These are phyloP conservation scores for Leptodactylus fallax DNA, from an alignment of 2,797 vertebrate genomes.

Conservation along the genomic window DNA sequence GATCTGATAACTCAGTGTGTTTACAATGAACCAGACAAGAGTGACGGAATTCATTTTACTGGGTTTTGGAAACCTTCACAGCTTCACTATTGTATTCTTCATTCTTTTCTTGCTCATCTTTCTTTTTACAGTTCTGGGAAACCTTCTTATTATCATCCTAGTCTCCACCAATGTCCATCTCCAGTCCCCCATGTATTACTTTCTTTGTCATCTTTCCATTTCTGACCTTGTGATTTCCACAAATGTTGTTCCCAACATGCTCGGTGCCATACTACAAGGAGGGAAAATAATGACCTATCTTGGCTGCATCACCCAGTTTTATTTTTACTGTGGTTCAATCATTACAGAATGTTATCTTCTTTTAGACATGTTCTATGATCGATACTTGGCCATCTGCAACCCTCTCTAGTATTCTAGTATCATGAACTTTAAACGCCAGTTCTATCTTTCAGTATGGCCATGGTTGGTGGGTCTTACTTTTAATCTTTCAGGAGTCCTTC, in stretches of 20 bases:
- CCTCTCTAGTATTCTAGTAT: conserved; percentile 57
- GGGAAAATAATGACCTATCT: conserved; percentile 45
- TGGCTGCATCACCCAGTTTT: conserved; percentile 52
- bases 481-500: not conserved
- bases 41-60: conserved; percentile 19
- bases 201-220: conserved; percentile 41
- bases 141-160: conserved; percentile 27
- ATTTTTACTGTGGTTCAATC: conserved; percentile 52
- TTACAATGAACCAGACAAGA: conserved; percentile 20
- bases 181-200: conserved; percentile 43
- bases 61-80: conserved; percentile 10
- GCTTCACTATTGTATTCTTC: not conserved
- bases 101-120: not conserved
- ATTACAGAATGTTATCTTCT: conserved; percentile 63
- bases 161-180: not conserved
- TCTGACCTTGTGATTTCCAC: conserved; percentile 25
- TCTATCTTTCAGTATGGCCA: not conserved
- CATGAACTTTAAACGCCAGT: conserved; percentile 19
- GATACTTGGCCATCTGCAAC: conserved; percentile 58
- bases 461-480: conserved; percentile 2
- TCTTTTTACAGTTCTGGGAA: conserved; percentile 30
- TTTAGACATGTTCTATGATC: conserved; percentile 58
- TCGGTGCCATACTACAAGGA: not conserved
- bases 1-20: no score
- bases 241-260: conserved; percentile 16